phyloP scores from a whole-genome alignment of 2,113 vertebrate genomes.

The Cochlearius cochlearius region DNA sequence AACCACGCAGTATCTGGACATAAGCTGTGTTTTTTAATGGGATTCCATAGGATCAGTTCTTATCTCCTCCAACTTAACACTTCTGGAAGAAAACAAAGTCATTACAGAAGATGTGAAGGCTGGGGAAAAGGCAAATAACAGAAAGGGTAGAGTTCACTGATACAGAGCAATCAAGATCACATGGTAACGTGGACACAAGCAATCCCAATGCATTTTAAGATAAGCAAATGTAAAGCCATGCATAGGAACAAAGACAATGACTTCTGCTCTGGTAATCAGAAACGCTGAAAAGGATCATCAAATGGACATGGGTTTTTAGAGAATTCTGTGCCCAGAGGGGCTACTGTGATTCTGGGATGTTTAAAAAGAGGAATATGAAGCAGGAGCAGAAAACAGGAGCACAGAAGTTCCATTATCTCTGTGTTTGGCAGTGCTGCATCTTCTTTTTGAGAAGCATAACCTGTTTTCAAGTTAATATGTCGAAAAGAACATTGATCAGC shows the following conservation, averaged over 20 bases:
- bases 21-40: background rate
- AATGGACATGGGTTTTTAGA: background rate
- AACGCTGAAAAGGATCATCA: background rate
- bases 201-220: background rate
- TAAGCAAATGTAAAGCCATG: background rate
- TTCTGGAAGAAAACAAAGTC: background rate
- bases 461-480: background rate
- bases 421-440: background rate
- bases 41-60: background rate
- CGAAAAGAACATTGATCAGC: background rate
- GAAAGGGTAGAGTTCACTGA: background rate
- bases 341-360: background rate
- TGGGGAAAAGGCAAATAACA: background rate
- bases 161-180: background rate
- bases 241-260: background rate
- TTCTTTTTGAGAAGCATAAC: background rate
- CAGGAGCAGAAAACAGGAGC: background rate
- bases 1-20: background rate
- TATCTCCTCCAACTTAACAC: background rate
- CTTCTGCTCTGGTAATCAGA: background rate
- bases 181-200: background rate
- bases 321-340: background rate
- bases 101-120: background rate
- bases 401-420: background rate
- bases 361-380: background rate